Percentiles rank a stretch among this genome's conserved stretches.
phyloP scores from a whole-genome alignment of 2,797 vertebrate genomes.

The Sebastolobus altivelis region DNA sequence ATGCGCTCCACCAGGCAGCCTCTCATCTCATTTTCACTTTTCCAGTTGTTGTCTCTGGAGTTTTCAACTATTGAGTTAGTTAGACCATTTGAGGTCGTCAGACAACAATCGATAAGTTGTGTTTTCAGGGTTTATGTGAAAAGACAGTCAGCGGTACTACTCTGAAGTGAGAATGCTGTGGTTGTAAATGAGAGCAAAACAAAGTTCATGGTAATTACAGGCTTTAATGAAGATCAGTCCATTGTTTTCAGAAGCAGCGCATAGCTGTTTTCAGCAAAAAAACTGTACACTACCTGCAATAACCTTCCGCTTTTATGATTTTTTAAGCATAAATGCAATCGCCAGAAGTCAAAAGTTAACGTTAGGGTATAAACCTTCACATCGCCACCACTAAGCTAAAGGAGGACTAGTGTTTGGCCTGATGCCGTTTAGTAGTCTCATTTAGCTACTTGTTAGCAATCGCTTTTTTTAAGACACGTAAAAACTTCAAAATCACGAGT shows the following conservation, averaged over 20 bases:
- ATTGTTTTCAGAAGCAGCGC: background rate
- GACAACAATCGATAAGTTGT: background rate
- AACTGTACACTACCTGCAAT: background rate
- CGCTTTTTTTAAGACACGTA: too few species aligned
- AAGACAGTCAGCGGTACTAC: background rate
- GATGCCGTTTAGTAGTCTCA: too few species aligned
- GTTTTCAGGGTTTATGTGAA: conserved; percentile 15
- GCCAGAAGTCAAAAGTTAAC: too few species aligned
- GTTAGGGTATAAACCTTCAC: too few species aligned
- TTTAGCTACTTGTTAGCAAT: too few species aligned
- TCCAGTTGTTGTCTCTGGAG: background rate
- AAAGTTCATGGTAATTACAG: conserved; percentile 13
- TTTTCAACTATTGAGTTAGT: conserved; percentile 7
- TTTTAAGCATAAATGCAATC: too few species aligned
- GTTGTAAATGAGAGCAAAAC: conserved; percentile 6
- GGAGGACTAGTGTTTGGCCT: too few species aligned
- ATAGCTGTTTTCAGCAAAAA: background rate
- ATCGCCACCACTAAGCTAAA: too few species aligned
- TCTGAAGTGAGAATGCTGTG: background rate
- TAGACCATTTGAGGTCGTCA: background rate
- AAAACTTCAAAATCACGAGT: too few species aligned
- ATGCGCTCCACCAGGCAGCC: background rate
- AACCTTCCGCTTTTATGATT: too few species aligned
- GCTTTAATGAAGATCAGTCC: conserved; percentile 3
- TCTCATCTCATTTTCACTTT: conserved; percentile 16